phyloP scores from a whole-genome alignment of 2,888 invertebrate genomes.

The Tubulanus polymorphus region DNA sequence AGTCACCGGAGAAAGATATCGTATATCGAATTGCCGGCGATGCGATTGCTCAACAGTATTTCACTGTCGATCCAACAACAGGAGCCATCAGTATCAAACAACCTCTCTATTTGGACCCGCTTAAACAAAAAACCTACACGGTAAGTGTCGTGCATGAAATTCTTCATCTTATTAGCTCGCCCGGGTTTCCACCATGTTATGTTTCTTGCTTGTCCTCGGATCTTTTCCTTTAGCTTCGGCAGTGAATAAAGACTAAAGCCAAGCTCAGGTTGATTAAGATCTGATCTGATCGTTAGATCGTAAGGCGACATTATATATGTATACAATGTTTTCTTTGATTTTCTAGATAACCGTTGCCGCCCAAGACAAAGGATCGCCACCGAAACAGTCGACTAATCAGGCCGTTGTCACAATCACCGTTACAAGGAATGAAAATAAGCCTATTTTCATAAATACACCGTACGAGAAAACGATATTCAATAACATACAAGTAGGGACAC shows the following conservation, averaged over 20 bases:
- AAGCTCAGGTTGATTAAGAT: no score
- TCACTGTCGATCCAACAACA: constrained; percentile 2
- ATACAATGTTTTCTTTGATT: no score
- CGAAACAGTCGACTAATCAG: background rate
- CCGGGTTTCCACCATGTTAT: no score
- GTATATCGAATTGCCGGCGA: background rate
- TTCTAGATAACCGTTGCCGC: no score
- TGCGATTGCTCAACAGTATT: background rate
- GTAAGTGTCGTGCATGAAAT: no score
- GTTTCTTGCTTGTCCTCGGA: no score
- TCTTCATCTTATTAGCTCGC: no score
- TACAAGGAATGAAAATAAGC: constrained; percentile 32
- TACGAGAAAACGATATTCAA: constrained; percentile 22
- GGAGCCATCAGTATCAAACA: constrained; percentile 26
- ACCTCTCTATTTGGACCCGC: constrained; percentile 17
- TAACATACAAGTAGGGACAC: background rate
- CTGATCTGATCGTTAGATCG: no score
- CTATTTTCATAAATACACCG: constrained; percentile 27
- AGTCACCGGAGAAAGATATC: background rate
- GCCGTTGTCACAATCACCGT: constrained; percentile 36
- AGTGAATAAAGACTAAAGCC: no score
- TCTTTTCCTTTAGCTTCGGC: no score
- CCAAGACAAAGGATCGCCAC: background rate
- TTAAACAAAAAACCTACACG: constrained; percentile 12
- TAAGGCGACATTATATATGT: no score